A percentile compares a stretch with the other conserved stretches of the same genome.
These are phyloP conservation scores for Diphyllodes magnificus DNA, from an alignment of 2,113 vertebrate species.

Conservation along the genomic window DNA sequence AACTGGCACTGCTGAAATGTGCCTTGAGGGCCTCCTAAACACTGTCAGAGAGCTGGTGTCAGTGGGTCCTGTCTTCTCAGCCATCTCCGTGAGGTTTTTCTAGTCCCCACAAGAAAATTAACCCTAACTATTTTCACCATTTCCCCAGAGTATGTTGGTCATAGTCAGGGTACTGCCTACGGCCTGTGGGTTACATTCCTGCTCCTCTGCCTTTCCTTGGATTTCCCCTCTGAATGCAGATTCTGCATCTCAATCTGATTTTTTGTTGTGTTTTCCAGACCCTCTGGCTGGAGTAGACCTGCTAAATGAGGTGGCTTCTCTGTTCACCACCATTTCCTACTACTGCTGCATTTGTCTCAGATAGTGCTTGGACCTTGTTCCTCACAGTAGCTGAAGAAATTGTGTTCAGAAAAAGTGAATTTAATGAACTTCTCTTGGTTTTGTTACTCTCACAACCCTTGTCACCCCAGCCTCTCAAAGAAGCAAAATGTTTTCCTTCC, in stretches of 20 bases:
- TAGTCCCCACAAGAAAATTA: background rate
- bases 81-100: background rate
- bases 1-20: background rate
- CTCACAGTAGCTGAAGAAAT: background rate
- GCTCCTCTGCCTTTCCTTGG: background rate
- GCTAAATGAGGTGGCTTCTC: background rate
- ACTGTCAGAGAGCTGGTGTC: background rate
- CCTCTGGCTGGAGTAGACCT: background rate
- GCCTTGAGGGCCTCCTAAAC: fast-evolving
- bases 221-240: background rate
- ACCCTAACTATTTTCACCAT: background rate
- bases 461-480: background rate
- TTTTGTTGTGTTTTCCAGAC: background rate
- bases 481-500: background rate
- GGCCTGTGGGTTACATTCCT: background rate
- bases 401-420: background rate
- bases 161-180: background rate
- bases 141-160: background rate
- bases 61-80: background rate
- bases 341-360: background rate
- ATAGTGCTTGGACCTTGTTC: background rate
- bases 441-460: background rate
- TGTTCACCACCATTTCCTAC: background rate
- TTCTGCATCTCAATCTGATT: background rate
- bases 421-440: background rate